phyloP scores from a whole-genome alignment of 1,140 invertebrate genomes.

The Riptortus pedestris region DNA sequence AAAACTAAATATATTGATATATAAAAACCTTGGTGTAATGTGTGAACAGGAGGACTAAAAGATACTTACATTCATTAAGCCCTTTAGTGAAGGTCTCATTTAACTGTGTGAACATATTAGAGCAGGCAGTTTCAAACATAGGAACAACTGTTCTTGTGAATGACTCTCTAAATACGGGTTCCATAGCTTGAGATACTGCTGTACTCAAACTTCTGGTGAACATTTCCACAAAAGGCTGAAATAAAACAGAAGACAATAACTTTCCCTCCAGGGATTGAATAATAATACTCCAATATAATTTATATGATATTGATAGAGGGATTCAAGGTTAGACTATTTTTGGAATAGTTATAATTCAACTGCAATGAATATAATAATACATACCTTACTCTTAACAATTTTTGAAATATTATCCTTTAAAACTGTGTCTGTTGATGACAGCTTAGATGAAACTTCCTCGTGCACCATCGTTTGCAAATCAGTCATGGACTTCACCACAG shows the following conservation, averaged over 20 bases:
- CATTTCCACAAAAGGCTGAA: conserved; percentile 58
- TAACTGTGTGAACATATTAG: conserved; percentile 76
- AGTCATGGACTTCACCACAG: conserved; percentile 49
- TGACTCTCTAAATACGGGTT: conserved; percentile 59
- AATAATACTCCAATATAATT: no score
- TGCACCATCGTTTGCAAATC: conserved; percentile 55
- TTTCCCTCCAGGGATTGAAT: no score
- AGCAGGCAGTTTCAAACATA: conserved; percentile 70
- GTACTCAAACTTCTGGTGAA: conserved; percentile 54
- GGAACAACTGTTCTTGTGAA: conserved; percentile 63
- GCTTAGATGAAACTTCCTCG: conserved; percentile 56
- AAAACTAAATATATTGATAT: no score
- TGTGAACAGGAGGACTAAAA: no score
- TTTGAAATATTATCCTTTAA: conserved; percentile 70
- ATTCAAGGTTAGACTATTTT: no score
- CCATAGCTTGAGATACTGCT: conserved; percentile 53
- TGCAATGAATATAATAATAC: no score
- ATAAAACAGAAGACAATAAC: neutral
- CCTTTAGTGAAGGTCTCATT: conserved; percentile 75
- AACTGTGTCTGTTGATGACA: conserved; percentile 55
- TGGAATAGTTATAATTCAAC: no score
- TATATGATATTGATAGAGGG: no score
- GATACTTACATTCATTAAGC: conserved; percentile 65
- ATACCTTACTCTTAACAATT: conserved; percentile 59
- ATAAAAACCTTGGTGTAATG: no score